phyloP scores from a whole-genome alignment of 2,888 invertebrate species.

The Lepetodrilus schrolli region DNA sequence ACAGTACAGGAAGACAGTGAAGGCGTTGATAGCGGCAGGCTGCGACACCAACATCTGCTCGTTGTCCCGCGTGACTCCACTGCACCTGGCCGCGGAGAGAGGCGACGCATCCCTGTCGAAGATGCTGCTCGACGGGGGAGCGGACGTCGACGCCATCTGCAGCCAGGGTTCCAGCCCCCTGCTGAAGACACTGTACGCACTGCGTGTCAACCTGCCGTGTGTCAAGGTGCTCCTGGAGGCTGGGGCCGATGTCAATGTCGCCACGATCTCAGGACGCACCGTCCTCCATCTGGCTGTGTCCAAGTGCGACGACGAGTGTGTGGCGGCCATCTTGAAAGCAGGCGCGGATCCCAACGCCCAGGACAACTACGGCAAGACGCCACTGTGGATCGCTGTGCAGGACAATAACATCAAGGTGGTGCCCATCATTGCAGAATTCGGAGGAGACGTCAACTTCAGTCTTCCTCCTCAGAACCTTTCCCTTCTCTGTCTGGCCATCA shows the following conservation, averaged over 20 bases:
- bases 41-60: slow-evolving; percentile 61
- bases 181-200: slow-evolving; percentile 50
- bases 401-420: slow-evolving; percentile 62
- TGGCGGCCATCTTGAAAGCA: slow-evolving; percentile 56
- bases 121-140: slow-evolving; percentile 56
- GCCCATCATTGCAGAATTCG: slow-evolving; percentile 50
- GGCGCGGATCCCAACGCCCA: slow-evolving; percentile 58
- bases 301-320: slow-evolving; percentile 60
- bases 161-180: slow-evolving; percentile 53
- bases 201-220: slow-evolving; percentile 49
- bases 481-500: slow-evolving; percentile 53
- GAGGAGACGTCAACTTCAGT: slow-evolving; percentile 55
- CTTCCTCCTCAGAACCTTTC: slow-evolving; percentile 46
- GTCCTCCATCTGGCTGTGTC: slow-evolving; percentile 64
- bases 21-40: slow-evolving; percentile 50
- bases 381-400: slow-evolving; percentile 66
- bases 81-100: slow-evolving; percentile 67
- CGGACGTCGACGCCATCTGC: slow-evolving; percentile 59
- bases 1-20: slow-evolving; percentile 53
- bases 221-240: slow-evolving; percentile 58
- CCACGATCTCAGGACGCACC: slow-evolving; percentile 55
- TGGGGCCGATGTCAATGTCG: slow-evolving; percentile 59
- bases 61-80: slow-evolving; percentile 57
- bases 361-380: slow-evolving; percentile 61
- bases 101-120: slow-evolving; percentile 54